Base-by-base conservation (phyloP, 2,797 vertebrate genomes). In the Vespertilio murinus region DNA sequence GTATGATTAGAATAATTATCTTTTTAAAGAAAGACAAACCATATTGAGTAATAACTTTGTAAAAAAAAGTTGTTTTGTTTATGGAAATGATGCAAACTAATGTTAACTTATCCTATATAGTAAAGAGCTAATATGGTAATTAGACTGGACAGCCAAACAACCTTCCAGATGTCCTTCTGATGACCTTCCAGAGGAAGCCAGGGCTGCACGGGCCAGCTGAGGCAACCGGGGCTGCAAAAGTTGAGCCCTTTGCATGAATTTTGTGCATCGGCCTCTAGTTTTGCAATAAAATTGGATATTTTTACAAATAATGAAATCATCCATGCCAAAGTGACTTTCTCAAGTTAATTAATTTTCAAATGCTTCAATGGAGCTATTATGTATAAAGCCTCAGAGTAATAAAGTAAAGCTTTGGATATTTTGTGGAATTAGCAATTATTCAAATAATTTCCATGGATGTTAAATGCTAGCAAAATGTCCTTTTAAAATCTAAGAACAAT, bases 401-500 rank as follows among this genome's bases (percentile, higher is more conserved):
- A 77, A 91, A 92, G 83, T 82, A 94, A 95, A 95, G 17, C 17
- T 91, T 23, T 69, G 42, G n/a, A 74, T 85, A 75, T 23, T 59
- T 2, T 70, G 4, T 9, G 6, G 16, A 91, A 7, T 54, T 91
- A 88, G 86, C 11, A n/a, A 94, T 91, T 94, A 59, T 91, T 95
- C 18, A 79, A 93, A 93, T 96, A 88, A 93, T 77, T 94, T 93
- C 30, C 90, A 52, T 85, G 95, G 25, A 22, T 70, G 28, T n/a
- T 81, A 65, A 65, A 67, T 20, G 78, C 38, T 65, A 38, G 75
- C 83, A 93, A 90, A 87, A 88, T 59, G 56, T 69, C 40, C 28
- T 52, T 96, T 96, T 93, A 85, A 96, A 94, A 79, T 65, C 2
- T 54, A 86, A 93, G 38, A 54, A 95, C 82, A 80, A 91, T 90